Evolutionary conservation across 2,888 invertebrate species (phyloP).

Genomic region (Eupeodes luniger): DNA sequence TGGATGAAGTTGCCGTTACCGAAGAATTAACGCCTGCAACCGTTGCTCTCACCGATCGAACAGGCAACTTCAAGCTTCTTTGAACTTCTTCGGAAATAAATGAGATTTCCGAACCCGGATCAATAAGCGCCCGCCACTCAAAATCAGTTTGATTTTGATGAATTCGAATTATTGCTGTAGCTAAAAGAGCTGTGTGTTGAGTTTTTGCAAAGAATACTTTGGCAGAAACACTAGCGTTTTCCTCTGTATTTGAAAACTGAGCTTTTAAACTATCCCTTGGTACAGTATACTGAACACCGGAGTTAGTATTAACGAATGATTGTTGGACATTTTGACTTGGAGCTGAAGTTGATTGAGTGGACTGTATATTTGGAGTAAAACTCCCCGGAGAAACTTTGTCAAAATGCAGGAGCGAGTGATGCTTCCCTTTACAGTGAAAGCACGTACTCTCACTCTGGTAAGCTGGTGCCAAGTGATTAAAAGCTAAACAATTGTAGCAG

Average conservation of each 20-base stretch:
- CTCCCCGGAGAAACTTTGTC: not conserved
- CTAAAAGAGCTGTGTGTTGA: not conserved
- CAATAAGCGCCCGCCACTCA: not conserved
- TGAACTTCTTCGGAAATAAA: too few species aligned
- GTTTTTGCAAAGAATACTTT: not conserved
- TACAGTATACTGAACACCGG: not conserved
- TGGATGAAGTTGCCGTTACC: too few species aligned
- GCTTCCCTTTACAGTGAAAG: slow-evolving; percentile 16
- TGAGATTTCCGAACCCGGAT: too few species aligned
- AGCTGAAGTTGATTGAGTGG: not conserved
- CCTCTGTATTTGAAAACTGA: not conserved
- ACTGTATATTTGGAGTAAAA: not conserved
- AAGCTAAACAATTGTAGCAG: slow-evolving; percentile 6
- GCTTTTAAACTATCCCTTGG: not conserved
- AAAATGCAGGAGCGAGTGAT: slow-evolving; percentile 5
- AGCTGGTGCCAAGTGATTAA: not conserved
- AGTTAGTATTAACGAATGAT: too few species aligned
- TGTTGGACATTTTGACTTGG: too few species aligned
- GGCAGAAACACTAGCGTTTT: not conserved
- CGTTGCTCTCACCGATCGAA: too few species aligned
- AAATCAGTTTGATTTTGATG: slow-evolving; percentile 6
- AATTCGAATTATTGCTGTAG: not conserved
- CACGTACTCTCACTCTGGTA: slow-evolving; percentile 1
- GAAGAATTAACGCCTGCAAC: too few species aligned
- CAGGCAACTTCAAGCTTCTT: too few species aligned